A percentile compares a stretch with the other conserved stretches of the same genome.
Conservation (phyloP, 2,888 invertebrate genomes). For the Bhutanitis thaidina region DNA sequence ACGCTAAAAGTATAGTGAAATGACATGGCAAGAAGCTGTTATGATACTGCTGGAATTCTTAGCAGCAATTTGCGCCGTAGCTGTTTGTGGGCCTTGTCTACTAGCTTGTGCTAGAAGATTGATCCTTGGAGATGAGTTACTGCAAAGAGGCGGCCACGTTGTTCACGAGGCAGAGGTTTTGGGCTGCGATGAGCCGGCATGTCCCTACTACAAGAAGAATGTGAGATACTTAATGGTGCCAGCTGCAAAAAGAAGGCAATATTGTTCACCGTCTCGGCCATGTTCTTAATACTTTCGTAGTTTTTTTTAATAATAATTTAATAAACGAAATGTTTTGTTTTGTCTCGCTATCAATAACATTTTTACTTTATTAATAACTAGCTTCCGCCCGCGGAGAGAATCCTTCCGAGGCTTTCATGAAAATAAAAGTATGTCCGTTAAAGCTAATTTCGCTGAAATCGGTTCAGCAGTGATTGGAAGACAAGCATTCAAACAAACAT, state of each 20-base stretch:
- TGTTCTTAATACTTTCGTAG: slow-evolving; percentile 22
- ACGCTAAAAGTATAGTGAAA: slow-evolving; percentile 12
- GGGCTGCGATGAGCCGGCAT: slow-evolving; percentile 69
- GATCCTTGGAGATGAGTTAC: slow-evolving; percentile 56
- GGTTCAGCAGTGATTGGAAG: too few relatives aligned
- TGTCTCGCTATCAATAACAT: too few relatives aligned
- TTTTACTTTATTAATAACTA: too few relatives aligned
- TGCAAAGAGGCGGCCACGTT: slow-evolving; percentile 38
- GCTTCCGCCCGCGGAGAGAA: too few relatives aligned
- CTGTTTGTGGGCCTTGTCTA: slow-evolving; percentile 64
- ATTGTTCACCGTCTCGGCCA: slow-evolving; percentile 47
- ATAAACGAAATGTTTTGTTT: neutral
- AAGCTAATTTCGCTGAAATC: too few relatives aligned
- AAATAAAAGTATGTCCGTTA: too few relatives aligned
- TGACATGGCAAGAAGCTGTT: slow-evolving; percentile 54
- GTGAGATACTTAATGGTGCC: slow-evolving; percentile 62
- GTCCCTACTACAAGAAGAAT: slow-evolving; percentile 71
- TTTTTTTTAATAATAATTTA: slow-evolving; percentile 9
- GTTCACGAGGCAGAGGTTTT: slow-evolving; percentile 56
- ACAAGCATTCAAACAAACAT: too few relatives aligned
- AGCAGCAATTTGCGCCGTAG: slow-evolving; percentile 66
- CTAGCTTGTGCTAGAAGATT: slow-evolving; percentile 58
- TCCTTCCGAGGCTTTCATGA: too few relatives aligned
- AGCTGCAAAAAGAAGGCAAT: slow-evolving; percentile 44
- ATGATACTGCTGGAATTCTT: slow-evolving; percentile 63